phyloP scores from a whole-genome alignment of 2,113 vertebrate genomes.

The Pontoporia blainvillei region DNA sequence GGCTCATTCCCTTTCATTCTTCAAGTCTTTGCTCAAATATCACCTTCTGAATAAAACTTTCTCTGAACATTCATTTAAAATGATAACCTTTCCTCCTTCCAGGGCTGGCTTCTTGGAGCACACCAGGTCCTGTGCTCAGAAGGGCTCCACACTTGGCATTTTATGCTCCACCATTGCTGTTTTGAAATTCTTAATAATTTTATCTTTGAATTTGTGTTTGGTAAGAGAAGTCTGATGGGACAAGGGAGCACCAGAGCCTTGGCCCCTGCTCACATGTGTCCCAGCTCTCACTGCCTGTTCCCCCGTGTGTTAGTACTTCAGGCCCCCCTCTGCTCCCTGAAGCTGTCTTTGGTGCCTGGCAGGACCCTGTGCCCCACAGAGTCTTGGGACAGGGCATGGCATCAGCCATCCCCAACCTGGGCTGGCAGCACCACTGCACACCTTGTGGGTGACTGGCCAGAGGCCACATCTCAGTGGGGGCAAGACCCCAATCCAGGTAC shows the following conservation, averaged over 20 bases:
- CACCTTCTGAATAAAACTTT: neutral
- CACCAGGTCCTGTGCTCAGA: neutral
- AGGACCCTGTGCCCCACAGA: accelerated
- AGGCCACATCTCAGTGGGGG: neutral
- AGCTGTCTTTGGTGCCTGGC: neutral
- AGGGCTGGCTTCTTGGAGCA: neutral
- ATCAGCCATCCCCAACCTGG: neutral
- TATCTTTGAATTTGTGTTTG: neutral
- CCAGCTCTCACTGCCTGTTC: neutral
- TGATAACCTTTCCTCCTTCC: neutral
- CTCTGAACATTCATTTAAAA: neutral
- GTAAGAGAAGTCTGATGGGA: neutral
- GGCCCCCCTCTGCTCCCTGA: neutral
- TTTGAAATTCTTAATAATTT: neutral
- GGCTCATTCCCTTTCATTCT: neutral
- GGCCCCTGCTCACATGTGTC: neutral
- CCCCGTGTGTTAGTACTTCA: accelerated
- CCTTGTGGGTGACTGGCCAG: neutral
- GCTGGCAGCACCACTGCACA: neutral
- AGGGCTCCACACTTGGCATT: neutral
- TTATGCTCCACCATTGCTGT: neutral
- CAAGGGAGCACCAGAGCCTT: neutral
- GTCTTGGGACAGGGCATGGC: neutral
- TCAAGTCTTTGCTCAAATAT: neutral
- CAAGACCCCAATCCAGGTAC: too few species aligned